phyloP scores from a whole-genome alignment of 2,797 vertebrate species.

The Acanthis flammea region DNA sequence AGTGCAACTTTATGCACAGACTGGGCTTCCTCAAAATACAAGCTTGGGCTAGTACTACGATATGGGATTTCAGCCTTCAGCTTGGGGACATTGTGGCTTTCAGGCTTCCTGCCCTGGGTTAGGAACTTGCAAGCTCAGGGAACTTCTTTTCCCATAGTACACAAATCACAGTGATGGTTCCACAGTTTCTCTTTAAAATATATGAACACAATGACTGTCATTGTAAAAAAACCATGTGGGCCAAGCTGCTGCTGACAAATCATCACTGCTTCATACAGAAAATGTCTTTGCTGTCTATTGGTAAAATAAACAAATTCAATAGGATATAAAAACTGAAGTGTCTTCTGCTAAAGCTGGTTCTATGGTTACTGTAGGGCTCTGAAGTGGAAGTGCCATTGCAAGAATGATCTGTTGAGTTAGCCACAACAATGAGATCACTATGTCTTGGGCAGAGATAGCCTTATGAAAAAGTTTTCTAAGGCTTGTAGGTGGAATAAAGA shows the following conservation, averaged over 20 bases:
- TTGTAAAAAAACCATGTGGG: neutral
- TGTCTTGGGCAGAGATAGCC: slow-evolving; percentile 13
- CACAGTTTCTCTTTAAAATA: slow-evolving; percentile 17
- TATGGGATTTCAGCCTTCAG: neutral
- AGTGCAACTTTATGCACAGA: neutral
- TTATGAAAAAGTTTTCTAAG: slow-evolving; percentile 40
- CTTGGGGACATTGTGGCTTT: neutral
- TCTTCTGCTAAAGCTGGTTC: neutral
- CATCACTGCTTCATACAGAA: neutral
- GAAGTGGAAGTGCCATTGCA: slow-evolving; percentile 7
- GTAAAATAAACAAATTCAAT: slow-evolving; percentile 4
- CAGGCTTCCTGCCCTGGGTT: neutral
- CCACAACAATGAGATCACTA: slow-evolving; percentile 47
- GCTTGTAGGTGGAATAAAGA: slow-evolving; percentile 45
- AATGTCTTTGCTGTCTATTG: neutral
- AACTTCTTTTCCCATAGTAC: neutral
- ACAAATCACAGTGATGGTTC: neutral
- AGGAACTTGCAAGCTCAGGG: neutral
- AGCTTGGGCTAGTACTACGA: neutral
- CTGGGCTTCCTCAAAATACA: neutral
- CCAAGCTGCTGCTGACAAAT: neutral
- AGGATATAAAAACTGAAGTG: neutral
- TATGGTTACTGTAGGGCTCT: neutral
- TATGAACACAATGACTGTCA: neutral
- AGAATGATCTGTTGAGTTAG: neutral